Conservation (phyloP, 2,113 vertebrate genomes). For the Heloderma charlesbogerti region DNA sequence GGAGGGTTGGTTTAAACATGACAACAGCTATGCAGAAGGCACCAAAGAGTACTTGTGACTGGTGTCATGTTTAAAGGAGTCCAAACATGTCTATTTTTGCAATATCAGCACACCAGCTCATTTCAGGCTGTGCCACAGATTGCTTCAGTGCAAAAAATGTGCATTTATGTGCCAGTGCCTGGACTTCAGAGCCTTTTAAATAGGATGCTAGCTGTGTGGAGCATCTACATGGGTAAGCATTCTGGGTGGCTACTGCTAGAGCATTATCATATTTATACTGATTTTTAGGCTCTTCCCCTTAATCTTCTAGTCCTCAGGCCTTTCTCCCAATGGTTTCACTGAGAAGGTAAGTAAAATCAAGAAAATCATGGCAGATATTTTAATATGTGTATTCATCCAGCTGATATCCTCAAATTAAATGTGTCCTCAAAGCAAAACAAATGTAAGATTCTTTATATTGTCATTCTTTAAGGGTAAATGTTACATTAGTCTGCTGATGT, state of each 20-base stretch:
- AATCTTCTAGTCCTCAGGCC: background rate
- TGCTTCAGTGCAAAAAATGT: background rate
- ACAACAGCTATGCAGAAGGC: background rate
- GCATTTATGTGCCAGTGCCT: background rate
- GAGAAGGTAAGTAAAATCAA: background rate
- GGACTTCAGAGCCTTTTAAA: background rate
- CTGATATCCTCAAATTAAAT: background rate
- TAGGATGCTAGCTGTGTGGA: background rate
- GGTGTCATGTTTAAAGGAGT: background rate
- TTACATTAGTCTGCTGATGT: background rate
- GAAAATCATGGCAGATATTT: background rate
- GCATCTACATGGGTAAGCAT: background rate
- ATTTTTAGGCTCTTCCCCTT: background rate
- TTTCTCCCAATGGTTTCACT: background rate
- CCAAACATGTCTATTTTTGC: background rate
- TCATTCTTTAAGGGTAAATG: background rate
- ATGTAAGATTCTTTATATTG: background rate
- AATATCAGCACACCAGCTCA: background rate
- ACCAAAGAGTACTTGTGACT: background rate
- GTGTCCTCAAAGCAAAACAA: background rate
- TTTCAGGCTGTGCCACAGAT: background rate
- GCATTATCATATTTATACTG: background rate
- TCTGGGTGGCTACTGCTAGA: background rate
- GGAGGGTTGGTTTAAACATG: background rate
- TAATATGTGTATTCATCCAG: background rate